Evolutionary conservation across 2,113 vertebrate species (phyloP), one percentile per base, ranked within the genome.

Genomic region (Galbula dea): DNA sequence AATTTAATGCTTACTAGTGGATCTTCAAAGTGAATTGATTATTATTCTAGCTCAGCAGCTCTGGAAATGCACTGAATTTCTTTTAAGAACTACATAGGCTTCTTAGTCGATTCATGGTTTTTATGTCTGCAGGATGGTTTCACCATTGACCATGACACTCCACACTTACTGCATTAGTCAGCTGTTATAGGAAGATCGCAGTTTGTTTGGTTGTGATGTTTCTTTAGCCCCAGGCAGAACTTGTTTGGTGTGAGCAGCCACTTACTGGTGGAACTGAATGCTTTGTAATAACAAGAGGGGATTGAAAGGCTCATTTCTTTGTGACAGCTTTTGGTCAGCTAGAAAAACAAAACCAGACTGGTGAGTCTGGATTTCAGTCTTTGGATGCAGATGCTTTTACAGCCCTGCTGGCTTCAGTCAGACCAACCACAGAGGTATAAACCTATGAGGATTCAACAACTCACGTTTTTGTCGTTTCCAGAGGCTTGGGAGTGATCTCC

Each of bases 31-130:
- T 17, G 9, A 58, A 49, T 7, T 43, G 41, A 27, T 76, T 34
- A 26, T 39, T 86, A 18, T 19, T 87, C 7, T 41, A 55, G 36
- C 51, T 62, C 75, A 76, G 29, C 46, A 72, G 37, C 55, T 90
- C 68, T 81, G 86, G 76, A 77, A 85, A 69, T 8, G 12, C 45
- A 22, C 4, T 4, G 79, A 36, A 29, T 23, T 43, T 66, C 7
- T 89, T 45, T 54, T 16, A 30, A 67, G 32, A 71, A 34, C 22
- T 10, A 14, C 32, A 11, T 4, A 45, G 49, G 7, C 4, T 49
- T 39, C 34, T 49, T 24, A 24, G 12, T 74, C 0, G 0, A 15
- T 6, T 29, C 6, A 8, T n/a, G 27, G 4, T 7, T 11, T 5
- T 54, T 26, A 46, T 69, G 5, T 8, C 17, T 43, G 51, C 32